Evolutionary conservation across 2,113 vertebrate genomes (phyloP).

Genomic region (Datnioides undecimradiatus): DNA sequence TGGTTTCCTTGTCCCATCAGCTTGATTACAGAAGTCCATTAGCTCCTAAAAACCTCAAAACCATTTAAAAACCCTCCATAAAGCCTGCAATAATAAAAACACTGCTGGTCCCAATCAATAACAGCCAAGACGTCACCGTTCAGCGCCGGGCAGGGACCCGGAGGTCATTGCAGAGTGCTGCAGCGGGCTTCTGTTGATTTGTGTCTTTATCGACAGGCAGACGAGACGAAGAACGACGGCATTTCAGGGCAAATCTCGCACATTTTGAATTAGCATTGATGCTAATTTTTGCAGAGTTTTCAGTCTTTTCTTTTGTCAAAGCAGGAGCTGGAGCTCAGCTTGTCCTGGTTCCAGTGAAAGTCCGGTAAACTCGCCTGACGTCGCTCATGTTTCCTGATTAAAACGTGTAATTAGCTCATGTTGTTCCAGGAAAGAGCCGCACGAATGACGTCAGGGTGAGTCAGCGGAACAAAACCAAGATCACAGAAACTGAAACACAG

Average conservation of each 20-base stretch:
- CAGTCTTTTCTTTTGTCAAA: too few species aligned
- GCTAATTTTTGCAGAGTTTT: neutral
- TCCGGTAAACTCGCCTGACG: neutral
- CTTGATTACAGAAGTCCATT: slow-evolving; percentile 55
- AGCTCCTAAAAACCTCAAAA: slow-evolving; percentile 30
- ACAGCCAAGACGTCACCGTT: neutral
- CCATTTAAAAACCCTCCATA: slow-evolving; percentile 18
- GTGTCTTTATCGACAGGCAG: slow-evolving; percentile 2
- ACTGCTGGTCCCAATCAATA: slow-evolving; percentile 9
- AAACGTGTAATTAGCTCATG: slow-evolving; percentile 46
- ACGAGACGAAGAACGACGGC: slow-evolving; percentile 13
- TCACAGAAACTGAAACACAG: too few species aligned
- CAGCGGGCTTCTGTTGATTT: slow-evolving; percentile 27
- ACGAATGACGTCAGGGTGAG: neutral
- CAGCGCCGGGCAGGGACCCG: neutral
- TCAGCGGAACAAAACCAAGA: too few species aligned
- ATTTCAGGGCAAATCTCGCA: neutral
- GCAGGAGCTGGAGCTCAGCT: neutral
- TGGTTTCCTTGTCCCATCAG: neutral
- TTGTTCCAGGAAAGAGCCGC: slow-evolving; percentile 20
- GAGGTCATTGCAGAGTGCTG: neutral
- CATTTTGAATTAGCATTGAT: neutral
- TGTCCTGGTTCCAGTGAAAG: neutral
- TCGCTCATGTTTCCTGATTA: slow-evolving; percentile 8
- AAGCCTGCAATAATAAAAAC: slow-evolving; percentile 9